Percentiles rank a stretch among this genome's conserved stretches.
phyloP scores from a whole-genome alignment of 2,888 invertebrate species.

The Trachelus iudaicus region DNA sequence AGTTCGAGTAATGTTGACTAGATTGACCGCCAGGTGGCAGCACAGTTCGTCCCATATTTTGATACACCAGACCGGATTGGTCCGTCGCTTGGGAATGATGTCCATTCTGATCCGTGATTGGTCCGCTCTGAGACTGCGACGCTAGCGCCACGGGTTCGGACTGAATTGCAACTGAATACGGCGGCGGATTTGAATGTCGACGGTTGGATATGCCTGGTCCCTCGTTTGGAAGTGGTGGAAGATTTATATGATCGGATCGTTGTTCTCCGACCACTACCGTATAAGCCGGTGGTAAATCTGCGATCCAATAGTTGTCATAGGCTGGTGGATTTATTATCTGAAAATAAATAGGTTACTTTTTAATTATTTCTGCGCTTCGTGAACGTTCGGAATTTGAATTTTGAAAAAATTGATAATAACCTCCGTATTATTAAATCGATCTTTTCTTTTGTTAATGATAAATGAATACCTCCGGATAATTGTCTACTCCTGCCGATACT shows the following conservation, averaged over 20 bases:
- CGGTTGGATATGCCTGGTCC: constrained; percentile 13
- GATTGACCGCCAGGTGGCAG: no score
- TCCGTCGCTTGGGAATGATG: not conserved
- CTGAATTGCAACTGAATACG: constrained; percentile 38
- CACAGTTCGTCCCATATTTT: no score
- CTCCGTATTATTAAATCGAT: not conserved
- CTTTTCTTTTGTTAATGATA: not conserved
- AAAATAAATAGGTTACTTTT: constrained; percentile 1
- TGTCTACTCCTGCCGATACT: constrained; percentile 36
- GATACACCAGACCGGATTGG: not conserved
- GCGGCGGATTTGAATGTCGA: constrained; percentile 38
- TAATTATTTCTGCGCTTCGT: not conserved
- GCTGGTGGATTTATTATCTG: constrained; percentile 40
- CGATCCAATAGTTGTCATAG: constrained; percentile 42
- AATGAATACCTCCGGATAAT: constrained; percentile 30
- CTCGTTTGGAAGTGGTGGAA: constrained; percentile 7
- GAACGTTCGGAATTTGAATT: not conserved
- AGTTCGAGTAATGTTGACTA: not conserved
- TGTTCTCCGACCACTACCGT: constrained; percentile 30
- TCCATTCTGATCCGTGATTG: not conserved
- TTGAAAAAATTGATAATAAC: not conserved
- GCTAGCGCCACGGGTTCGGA: constrained; percentile 14
- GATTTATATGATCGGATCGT: constrained; percentile 2
- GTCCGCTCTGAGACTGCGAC: not conserved
- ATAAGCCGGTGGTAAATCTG: constrained; percentile 49